Conservation (phyloP, 2,888 invertebrate species). For the Tanypteryx hageni region DNA sequence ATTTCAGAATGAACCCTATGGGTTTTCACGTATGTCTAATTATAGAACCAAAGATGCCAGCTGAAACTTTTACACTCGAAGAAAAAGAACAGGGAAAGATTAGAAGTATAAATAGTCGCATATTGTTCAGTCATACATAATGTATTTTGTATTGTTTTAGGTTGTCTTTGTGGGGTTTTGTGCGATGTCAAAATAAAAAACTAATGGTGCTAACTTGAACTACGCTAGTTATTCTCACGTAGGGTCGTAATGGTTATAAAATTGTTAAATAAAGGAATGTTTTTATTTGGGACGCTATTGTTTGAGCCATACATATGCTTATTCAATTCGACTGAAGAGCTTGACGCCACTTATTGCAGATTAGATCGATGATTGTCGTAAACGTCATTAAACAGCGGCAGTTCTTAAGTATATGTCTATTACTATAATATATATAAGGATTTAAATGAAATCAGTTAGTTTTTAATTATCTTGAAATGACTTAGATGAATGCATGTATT, state of each 20-base stretch:
- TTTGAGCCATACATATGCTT: neutral
- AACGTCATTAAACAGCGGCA: neutral
- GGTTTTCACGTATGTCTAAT: constrained; percentile 47
- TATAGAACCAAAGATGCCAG: constrained; percentile 39
- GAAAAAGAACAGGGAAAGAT: neutral
- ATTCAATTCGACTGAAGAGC: neutral
- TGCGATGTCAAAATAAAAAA: too few relatives aligned
- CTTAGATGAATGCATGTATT: neutral
- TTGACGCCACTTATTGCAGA: too few relatives aligned
- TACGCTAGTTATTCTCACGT: too few relatives aligned
- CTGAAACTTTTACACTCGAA: constrained; percentile 1
- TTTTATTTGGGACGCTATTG: too few relatives aligned
- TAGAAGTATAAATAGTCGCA: too few relatives aligned
- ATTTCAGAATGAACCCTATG: neutral
- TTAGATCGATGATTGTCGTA: neutral
- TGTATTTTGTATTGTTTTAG: too few relatives aligned
- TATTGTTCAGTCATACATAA: neutral
- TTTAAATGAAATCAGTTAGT: too few relatives aligned
- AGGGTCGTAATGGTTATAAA: too few relatives aligned
- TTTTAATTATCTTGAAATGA: neutral
- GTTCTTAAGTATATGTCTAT: neutral
- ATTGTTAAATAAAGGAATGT: too few relatives aligned
- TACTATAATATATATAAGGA: neutral
- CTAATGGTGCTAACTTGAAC: too few relatives aligned
- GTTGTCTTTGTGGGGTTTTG: too few relatives aligned